Conservation (phyloP, 1,140 invertebrate genomes). For the Carposina sasakii region DNA sequence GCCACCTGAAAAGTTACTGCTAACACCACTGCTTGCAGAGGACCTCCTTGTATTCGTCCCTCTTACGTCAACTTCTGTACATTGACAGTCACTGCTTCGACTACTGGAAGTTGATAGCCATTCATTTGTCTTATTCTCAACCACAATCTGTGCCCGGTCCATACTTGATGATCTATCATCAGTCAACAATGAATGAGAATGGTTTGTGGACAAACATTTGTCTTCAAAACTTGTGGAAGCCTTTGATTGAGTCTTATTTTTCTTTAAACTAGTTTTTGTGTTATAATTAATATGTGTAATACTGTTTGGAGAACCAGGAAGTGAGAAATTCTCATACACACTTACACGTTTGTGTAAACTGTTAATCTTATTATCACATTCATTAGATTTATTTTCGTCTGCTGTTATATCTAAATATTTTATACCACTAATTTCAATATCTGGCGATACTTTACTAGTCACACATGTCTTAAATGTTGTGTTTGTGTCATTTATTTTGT, state of each 20-base stretch:
- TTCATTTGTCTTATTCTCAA: conserved; percentile 61
- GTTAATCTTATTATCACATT: conserved; percentile 1
- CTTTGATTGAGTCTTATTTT: conserved; percentile 23
- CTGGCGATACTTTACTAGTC: conserved; percentile 30
- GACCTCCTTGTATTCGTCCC: conserved; percentile 54
- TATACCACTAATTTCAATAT: conserved; percentile 56
- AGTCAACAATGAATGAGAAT: conserved; percentile 28
- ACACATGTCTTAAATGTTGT: conserved; percentile 47
- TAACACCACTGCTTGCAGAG: conserved; percentile 60
- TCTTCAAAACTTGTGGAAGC: conserved; percentile 18
- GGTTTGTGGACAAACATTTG: conserved; percentile 23
- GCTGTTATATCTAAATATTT: conserved; percentile 44
- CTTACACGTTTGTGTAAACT: conserved; percentile 35
- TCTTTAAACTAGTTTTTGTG: conserved; percentile 49
- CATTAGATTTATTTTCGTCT: conserved; percentile 27
- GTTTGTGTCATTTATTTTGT: conserved; percentile 26
- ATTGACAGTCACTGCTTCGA: conserved; percentile 16
- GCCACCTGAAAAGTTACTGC: conserved; percentile 51
- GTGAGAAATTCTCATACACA: conserved; percentile 56
- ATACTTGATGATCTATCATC: conserved; percentile 36
- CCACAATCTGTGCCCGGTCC: conserved; percentile 45
- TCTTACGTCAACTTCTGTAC: conserved; percentile 18
- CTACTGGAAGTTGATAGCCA: conserved; percentile 46
- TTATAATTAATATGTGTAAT: conserved; percentile 61
- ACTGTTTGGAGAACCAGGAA: conserved; percentile 52